Conservation (phyloP, 1,140 invertebrate genomes). For the Pseudobourletiella spinata region DNA sequence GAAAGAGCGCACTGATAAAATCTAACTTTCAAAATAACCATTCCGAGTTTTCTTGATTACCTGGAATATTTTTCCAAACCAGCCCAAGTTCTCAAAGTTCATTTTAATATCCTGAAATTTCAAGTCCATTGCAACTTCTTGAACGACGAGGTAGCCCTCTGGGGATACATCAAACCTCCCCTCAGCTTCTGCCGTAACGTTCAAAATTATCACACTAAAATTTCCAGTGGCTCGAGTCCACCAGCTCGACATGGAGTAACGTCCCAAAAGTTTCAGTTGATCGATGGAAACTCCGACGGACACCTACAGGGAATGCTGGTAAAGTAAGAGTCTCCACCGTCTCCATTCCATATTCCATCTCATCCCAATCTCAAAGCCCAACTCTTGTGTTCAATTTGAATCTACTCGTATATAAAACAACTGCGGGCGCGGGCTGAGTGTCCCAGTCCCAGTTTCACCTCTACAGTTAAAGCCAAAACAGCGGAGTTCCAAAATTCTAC, state of each 20-base stretch:
- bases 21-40: background rate
- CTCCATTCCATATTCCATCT: too few relatives aligned
- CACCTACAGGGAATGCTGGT: conserved; percentile 46
- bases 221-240: conserved; percentile 59
- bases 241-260: conserved; percentile 63
- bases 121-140: conserved; percentile 68
- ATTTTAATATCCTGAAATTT: conserved; percentile 64
- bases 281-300: conserved; percentile 57
- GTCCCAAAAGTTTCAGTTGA: conserved; percentile 58
- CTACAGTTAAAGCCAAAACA: too few relatives aligned
- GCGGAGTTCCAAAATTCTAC: too few relatives aligned
- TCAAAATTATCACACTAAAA: conserved; percentile 61
- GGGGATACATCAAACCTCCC: conserved; percentile 58
- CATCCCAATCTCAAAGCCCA: too few relatives aligned
- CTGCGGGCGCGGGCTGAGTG: too few relatives aligned
- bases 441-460: too few relatives aligned
- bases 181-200: conserved; percentile 55
- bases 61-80: conserved; percentile 18
- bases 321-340: too few relatives aligned
- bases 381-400: too few relatives aligned
- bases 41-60: too few relatives aligned
- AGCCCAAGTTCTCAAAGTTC: conserved; percentile 63
- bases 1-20: background rate
- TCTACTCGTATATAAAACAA: too few relatives aligned
- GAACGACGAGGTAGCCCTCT: conserved; percentile 61